Evolutionary conservation across 2,113 vertebrate species (phyloP).

Genomic region (Mugil cephalus): DNA sequence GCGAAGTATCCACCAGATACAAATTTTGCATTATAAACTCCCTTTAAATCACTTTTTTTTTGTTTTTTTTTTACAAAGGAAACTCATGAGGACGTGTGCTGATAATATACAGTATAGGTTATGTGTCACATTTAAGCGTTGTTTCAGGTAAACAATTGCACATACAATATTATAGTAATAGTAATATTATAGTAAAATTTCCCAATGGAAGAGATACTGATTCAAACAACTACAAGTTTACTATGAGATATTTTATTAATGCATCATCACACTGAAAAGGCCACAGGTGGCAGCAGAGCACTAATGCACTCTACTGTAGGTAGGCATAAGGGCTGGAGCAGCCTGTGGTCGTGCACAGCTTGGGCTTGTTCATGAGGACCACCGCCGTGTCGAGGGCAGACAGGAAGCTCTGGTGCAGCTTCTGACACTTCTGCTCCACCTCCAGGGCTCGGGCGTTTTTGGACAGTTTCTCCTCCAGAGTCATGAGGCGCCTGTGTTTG

Average conservation of each 20-base stretch:
- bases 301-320: constrained; percentile 12
- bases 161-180: no score
- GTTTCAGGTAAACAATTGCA: no score
- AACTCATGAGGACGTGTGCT: no score
- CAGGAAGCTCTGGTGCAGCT: constrained; percentile 34
- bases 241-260: constrained; percentile 11
- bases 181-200: no score
- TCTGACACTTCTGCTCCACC: constrained; percentile 21
- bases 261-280: background rate
- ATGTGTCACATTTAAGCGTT: no score
- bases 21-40: no score
- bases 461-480: constrained; percentile 18
- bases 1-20: no score
- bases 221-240: background rate
- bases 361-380: constrained; percentile 19
- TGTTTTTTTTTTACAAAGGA: no score
- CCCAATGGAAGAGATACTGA: background rate
- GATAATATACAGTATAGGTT: no score
- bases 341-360: accelerated
- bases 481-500: background rate
- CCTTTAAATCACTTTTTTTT: no score
- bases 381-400: background rate
- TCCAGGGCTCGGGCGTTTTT: background rate
- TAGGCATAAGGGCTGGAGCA: background rate
- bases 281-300: constrained; percentile 8